Evolutionary conservation across 2,113 vertebrate species (phyloP).

Genomic region (Gavia stellata): DNA sequence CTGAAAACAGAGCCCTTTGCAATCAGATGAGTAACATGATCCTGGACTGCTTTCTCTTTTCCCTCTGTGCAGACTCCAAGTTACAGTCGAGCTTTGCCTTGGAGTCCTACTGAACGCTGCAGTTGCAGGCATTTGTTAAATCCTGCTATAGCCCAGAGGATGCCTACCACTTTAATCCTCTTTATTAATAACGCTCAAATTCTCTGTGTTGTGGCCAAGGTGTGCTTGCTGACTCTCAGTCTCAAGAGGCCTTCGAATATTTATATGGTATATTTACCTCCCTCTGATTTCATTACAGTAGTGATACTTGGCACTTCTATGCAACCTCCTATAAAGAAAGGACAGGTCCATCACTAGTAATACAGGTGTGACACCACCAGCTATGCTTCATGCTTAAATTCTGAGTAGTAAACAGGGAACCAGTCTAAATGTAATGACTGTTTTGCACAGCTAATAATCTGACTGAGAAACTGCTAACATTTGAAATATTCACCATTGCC

Average conservation of each 20-base stretch:
- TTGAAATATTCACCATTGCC: neutral
- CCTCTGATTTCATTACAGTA: neutral
- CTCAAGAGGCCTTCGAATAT: neutral
- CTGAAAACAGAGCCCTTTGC: slow-evolving; percentile 32
- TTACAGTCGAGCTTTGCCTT: neutral
- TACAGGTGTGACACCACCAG: neutral
- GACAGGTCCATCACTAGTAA: neutral
- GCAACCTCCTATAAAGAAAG: neutral
- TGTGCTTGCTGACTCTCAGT: neutral
- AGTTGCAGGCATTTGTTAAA: neutral
- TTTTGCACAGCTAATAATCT: neutral
- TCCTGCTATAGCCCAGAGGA: slow-evolving; percentile 30
- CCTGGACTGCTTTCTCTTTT: slow-evolving; percentile 18
- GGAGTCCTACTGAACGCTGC: neutral
- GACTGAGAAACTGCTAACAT: neutral
- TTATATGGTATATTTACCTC: neutral
- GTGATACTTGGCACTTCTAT: neutral
- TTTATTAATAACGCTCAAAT: neutral
- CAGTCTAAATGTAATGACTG: neutral
- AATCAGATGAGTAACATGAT: slow-evolving; percentile 42
- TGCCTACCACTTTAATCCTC: slow-evolving; percentile 29
- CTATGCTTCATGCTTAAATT: neutral
- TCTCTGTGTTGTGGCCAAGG: neutral
- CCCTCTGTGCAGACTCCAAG: slow-evolving; percentile 18
- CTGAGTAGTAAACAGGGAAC: neutral